A percentile compares a stretch with the other conserved stretches of the same genome.
These are phyloP conservation scores for Neoarius graeffei DNA, from an alignment of 2,113 vertebrate genomes.

Conservation along the genomic window DNA sequence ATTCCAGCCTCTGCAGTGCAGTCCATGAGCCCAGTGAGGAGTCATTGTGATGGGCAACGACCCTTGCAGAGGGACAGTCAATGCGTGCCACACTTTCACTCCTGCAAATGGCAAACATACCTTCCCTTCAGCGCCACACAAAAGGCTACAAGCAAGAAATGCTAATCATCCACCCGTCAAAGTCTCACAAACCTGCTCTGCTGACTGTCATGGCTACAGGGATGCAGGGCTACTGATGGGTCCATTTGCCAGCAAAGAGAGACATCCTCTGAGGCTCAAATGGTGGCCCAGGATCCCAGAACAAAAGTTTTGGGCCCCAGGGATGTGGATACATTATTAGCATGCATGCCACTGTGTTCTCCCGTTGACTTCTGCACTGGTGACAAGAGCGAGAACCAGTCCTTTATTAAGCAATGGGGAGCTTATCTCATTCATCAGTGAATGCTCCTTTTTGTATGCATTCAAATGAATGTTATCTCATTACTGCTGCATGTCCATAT, in stretches of 20 bases:
- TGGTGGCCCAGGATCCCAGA: slow-evolving; percentile 46
- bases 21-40: slow-evolving; percentile 35
- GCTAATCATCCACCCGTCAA: slow-evolving; percentile 55
- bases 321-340: slow-evolving; percentile 54
- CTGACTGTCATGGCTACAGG: slow-evolving; percentile 48
- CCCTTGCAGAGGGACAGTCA: slow-evolving; percentile 41
- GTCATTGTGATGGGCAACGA: slow-evolving; percentile 42
- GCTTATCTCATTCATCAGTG: slow-evolving; percentile 55
- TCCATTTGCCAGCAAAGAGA: slow-evolving; percentile 49
- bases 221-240: slow-evolving; percentile 41
- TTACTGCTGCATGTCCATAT: slow-evolving; percentile 43
- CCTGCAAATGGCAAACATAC: slow-evolving; percentile 54
- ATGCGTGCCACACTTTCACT: slow-evolving; percentile 51
- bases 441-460: slow-evolving; percentile 44
- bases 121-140: slow-evolving; percentile 48
- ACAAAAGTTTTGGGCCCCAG: slow-evolving; percentile 56
- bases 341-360: slow-evolving; percentile 58
- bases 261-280: slow-evolving; percentile 46
- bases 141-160: slow-evolving; percentile 48
- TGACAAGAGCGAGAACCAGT: slow-evolving; percentile 50
- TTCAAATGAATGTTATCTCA: slow-evolving; percentile 51
- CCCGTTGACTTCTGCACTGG: slow-evolving; percentile 54
- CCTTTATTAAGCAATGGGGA: slow-evolving; percentile 56
- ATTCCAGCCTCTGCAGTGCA: slow-evolving; percentile 40
- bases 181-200: slow-evolving; percentile 35